These are phyloP conservation scores for Crocidura indochinensis DNA, from an alignment of 2,797 vertebrate species.

Conservation along the genomic window DNA sequence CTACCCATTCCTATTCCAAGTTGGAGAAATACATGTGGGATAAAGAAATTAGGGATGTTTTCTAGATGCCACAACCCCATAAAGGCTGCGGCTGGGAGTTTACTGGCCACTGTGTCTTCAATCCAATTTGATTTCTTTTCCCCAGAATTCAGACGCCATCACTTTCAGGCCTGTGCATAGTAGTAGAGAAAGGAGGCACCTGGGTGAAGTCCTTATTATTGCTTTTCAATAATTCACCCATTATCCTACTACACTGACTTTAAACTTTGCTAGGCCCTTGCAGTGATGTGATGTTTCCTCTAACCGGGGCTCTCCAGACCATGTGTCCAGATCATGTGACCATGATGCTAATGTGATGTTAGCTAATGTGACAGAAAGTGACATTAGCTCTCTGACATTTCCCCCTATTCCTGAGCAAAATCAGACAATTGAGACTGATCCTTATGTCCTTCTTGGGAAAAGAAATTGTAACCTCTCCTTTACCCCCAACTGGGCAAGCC, in stretches of 20 bases:
- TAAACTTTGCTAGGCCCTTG: constrained; percentile 12
- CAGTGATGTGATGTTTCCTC: background rate
- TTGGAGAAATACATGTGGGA: constrained; percentile 56
- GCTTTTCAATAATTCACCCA: background rate
- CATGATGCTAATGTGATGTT: background rate
- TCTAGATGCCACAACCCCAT: constrained; percentile 65
- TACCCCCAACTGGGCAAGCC: constrained; percentile 41
- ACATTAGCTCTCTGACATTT: background rate
- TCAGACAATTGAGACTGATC: constrained; percentile 16
- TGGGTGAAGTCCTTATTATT: background rate
- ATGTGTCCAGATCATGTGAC: constrained; percentile 14
- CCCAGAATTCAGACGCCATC: constrained; percentile 67
- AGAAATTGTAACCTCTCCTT: constrained; percentile 69
- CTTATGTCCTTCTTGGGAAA: constrained; percentile 78
- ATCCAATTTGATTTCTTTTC: constrained; percentile 82
- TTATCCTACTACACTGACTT: background rate
- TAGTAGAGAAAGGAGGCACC: background rate
- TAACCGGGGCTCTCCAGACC: background rate
- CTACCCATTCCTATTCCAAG: constrained; percentile 38
- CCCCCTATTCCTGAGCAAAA: constrained; percentile 45
- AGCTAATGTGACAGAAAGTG: background rate
- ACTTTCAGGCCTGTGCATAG: background rate
- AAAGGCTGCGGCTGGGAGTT: constrained; percentile 71
- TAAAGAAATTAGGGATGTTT: constrained; percentile 19
- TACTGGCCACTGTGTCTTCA: constrained; percentile 51